phyloP scores from a whole-genome alignment of 2,888 invertebrate genomes.

The Athalia circularis region DNA sequence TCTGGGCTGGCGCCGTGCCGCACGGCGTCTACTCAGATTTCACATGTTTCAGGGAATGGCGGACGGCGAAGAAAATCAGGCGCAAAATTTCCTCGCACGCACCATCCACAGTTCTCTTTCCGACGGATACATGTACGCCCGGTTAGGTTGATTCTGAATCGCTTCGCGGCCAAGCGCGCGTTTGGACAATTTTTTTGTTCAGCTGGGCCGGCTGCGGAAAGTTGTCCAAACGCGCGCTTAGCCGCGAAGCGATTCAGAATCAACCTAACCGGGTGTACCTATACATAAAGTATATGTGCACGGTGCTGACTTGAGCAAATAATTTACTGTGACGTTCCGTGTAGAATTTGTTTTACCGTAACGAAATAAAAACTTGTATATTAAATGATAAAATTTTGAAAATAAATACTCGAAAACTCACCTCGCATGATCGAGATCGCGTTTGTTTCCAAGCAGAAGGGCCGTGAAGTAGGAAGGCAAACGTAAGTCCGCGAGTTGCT shows the following conservation, averaged over 20 bases:
- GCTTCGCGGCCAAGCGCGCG: too few relatives aligned
- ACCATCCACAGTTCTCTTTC: not conserved
- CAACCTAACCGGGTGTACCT: too few relatives aligned
- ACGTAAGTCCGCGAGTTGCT: slow-evolving; percentile 83
- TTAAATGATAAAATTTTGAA: not conserved
- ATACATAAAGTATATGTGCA: too few relatives aligned
- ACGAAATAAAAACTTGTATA: not conserved
- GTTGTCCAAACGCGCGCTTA: too few relatives aligned
- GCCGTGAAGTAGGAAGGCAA: slow-evolving; percentile 86
- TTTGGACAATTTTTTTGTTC: too few relatives aligned
- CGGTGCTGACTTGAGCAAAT: too few relatives aligned
- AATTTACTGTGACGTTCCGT: too few relatives aligned
- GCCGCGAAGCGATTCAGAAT: too few relatives aligned
- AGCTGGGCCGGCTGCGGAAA: too few relatives aligned
- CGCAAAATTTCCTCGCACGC: not conserved
- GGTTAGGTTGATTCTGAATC: too few relatives aligned
- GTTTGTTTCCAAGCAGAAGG: slow-evolving; percentile 86
- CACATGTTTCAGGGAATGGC: not conserved
- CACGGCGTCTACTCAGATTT: slow-evolving; percentile 24
- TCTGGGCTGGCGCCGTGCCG: slow-evolving; percentile 24
- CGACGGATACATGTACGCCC: too few relatives aligned
- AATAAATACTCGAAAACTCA: slow-evolving; percentile 66
- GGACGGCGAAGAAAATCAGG: slow-evolving; percentile 3
- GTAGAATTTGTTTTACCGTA: too few relatives aligned
- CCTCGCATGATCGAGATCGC: slow-evolving; percentile 88